Percentiles rank a stretch among this genome's conserved stretches.
Conservation (phyloP, 1,140 invertebrate genomes). For the Tetragnatha versicolor region DNA sequence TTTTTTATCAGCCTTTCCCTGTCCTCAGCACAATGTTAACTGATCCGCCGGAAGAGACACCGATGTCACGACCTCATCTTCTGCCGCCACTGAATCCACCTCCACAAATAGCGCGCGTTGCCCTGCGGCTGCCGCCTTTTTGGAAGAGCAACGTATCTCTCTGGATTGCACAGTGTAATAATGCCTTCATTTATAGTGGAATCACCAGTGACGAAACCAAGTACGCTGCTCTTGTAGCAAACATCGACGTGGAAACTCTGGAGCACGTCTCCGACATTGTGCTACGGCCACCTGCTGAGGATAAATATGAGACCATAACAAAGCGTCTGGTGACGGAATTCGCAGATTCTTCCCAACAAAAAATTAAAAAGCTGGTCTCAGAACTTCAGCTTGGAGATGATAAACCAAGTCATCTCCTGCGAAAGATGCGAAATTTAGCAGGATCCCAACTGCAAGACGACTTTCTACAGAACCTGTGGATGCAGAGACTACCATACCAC, state of each 20-base stretch:
- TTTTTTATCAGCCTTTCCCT: too few relatives aligned
- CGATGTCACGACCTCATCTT: too few relatives aligned
- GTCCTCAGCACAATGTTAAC: too few relatives aligned
- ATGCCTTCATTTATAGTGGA: neutral
- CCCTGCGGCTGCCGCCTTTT: neutral
- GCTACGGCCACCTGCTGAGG: neutral
- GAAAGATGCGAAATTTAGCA: neutral
- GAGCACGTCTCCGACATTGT: neutral
- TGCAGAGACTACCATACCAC: conserved; percentile 4
- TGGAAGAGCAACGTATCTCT: neutral
- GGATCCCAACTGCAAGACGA: neutral
- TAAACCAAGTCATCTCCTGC: neutral
- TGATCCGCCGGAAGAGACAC: too few relatives aligned
- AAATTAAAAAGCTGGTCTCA: neutral
- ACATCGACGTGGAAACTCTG: neutral
- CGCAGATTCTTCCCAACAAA: neutral
- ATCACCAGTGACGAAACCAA: conserved; percentile 2
- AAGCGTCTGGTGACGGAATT: neutral
- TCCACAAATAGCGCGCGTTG: neutral
- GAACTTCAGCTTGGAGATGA: conserved; percentile 2
- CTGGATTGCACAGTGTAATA: neutral
- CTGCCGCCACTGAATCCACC: too few relatives aligned
- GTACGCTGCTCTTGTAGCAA: neutral
- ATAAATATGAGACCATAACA: neutral
- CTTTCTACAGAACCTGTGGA: neutral